Conservation (phyloP, 2,797 vertebrate species). For the Gallinago nigripennis region DNA sequence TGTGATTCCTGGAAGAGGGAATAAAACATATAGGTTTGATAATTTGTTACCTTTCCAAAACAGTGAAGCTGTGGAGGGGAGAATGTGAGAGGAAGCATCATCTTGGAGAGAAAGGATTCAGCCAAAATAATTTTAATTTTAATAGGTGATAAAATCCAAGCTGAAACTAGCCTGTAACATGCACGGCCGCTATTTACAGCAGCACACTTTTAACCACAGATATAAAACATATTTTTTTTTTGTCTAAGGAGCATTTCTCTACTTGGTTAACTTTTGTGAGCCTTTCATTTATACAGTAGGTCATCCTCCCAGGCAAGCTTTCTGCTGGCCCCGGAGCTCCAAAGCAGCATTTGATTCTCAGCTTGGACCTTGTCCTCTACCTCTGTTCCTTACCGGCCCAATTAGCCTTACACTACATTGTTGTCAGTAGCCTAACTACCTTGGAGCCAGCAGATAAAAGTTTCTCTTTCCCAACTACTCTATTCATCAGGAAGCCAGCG, state of each 20-base stretch:
- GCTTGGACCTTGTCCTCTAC: conserved; percentile 59
- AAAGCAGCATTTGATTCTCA: conserved; percentile 63
- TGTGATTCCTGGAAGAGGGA: neutral
- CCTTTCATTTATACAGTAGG: conserved; percentile 68
- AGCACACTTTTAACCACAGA: conserved; percentile 29
- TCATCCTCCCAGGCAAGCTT: conserved; percentile 65
- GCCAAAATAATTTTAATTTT: conserved; percentile 52
- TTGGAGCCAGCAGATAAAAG: conserved; percentile 77
- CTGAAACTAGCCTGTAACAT: conserved; percentile 18
- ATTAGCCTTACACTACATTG: conserved; percentile 74
- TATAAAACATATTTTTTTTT: conserved; percentile 23
- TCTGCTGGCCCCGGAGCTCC: conserved; percentile 56
- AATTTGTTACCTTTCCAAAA: neutral
- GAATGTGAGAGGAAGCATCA: neutral
- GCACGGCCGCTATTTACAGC: neutral
- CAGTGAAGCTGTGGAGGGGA: neutral
- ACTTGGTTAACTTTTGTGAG: conserved; percentile 63
- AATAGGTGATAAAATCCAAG: conserved; percentile 43
- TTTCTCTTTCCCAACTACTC: conserved; percentile 70
- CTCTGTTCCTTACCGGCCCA: conserved; percentile 73
- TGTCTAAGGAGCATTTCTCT: conserved; percentile 39
- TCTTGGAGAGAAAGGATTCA: neutral
- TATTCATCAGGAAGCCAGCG: conserved; percentile 80
- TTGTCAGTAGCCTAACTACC: conserved; percentile 78
- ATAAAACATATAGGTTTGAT: neutral